These are phyloP conservation scores for Aspidiotus destructor DNA, from an alignment of 2,888 invertebrate genomes.

Conservation along the genomic window DNA sequence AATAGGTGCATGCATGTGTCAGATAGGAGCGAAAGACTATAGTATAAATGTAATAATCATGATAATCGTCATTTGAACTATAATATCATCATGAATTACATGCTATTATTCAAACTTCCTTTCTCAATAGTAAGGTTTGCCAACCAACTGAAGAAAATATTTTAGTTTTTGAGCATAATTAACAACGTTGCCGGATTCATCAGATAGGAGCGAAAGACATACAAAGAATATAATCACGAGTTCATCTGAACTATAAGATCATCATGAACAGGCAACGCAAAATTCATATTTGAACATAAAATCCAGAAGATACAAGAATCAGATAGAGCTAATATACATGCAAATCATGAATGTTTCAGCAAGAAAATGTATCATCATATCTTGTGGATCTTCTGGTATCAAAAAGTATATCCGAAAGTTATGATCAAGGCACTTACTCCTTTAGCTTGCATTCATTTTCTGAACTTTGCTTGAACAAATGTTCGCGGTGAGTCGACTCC, in stretches of 20 bases:
- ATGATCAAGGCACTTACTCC: neutral
- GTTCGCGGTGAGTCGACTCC: constrained; percentile 81
- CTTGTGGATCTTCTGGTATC: neutral
- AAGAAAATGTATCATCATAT: constrained; percentile 3
- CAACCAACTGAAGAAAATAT: neutral
- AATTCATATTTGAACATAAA: neutral
- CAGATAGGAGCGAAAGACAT: constrained; percentile 39
- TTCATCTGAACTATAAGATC: constrained; percentile 34
- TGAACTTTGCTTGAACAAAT: constrained; percentile 85
- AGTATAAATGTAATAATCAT: constrained; percentile 19
- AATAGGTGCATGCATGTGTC: constrained; percentile 13
- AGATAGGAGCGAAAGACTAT: constrained; percentile 37
- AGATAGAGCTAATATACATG: constrained; percentile 20
- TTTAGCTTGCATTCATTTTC: constrained; percentile 42
- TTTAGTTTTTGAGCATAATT: neutral
- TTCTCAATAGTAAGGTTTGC: neutral
- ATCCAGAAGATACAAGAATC: neutral
- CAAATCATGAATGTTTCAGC: constrained; percentile 11
- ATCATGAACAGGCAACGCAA: neutral
- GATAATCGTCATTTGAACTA: constrained; percentile 34
- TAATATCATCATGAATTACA: constrained; percentile 4
- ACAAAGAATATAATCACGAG: constrained; percentile 34
- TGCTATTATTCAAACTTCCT: neutral
- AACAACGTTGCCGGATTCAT: constrained; percentile 19
- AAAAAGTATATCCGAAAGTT: neutral